Evolutionary conservation across 1,140 invertebrate species (phyloP), one percentile per base, ranked within the genome.

Genomic region (Caenorhabditis remanei): DNA sequence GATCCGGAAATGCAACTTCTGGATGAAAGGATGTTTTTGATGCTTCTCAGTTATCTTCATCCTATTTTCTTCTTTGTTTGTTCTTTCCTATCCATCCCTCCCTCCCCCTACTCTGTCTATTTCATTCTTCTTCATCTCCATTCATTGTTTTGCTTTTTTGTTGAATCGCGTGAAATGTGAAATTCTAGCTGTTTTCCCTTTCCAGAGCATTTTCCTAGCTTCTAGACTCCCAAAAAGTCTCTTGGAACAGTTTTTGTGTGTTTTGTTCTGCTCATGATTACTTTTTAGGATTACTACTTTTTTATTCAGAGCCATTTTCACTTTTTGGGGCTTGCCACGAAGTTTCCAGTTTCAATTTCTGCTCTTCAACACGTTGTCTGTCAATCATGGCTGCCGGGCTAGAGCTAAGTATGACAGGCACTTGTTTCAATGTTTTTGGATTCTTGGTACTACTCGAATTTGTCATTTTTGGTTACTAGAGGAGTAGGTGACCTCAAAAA

Each of bases 101-200:
- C 32, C 11, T 65, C 24, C 21, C 16, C 8, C 21, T 58, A 9
- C 21, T 75, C 24, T 21, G 43, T 67, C 63, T n/a, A 61, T 24
- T 61, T 61, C 21, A 61, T 61, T 21, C 63, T 40, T 14, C 79
- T 83, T 83, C 43, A 14, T 24, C 13, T 83, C 21, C 79, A 83
- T 56, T 75, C 48, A 50, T 83, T 50, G 32, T 53, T 83, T 50
- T 43, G 79, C 43, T 83, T 83, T 83, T 50, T 24, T 21, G 55
- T 83, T 50, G 55, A 83, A 83, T 83, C 32, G 79, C 79, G 46
- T 50, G 79, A 83, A 83, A 83, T 83, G 46, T 50, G 79, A 83
- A 83, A 83, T 83, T 50, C 55, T 83, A 56, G 55, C 8, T 50
- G 21, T 50, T 16, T 50, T 82, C 9, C 2, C 0, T 24, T 61